Base-by-base conservation (phyloP, 1,140 invertebrate species). In the Solen grandis region DNA sequence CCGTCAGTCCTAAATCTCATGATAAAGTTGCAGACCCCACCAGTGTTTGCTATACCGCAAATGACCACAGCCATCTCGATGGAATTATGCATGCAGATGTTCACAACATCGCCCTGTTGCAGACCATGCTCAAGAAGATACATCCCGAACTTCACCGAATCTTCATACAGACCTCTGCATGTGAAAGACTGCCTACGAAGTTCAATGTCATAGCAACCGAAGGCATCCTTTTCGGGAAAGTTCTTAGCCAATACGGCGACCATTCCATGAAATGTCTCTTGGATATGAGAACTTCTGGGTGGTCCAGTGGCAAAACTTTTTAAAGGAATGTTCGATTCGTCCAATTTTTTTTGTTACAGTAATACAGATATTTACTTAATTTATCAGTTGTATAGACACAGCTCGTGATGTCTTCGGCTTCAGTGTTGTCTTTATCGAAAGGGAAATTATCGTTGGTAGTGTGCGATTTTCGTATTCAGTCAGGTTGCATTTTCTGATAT, bases 51-150 rank as follows among this genome's bases (percentile, higher is more conserved):
- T n/a, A 66, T 25, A 2, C 46, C 74, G 33, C 65, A 25, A 14
- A 41, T 55, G n/a, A 41, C 5, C 4, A 55, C 22, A 14, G 55
- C 27, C 60, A 66, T 66, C 5, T 66, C 27, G 4, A 76, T 19
- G n/a, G 60, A 76, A n/a, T 76, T 76, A 2, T 55, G 52, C 62
- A 57, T 66, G 16, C 60, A 65, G 14, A 76, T 14, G 4, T 16
- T 50, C 8, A 76, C 46, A 14, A 1, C 8, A 25, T 55, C 50
- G 0, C 74, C 74, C 27, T 65, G 60, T 65, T n/a, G 14, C 10
- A 76, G 5, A 25, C 73, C 73, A 22, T 8, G 27, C 19, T 27
- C 57, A 1, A n/a, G 27, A 10, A 69, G 41, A 50, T 52, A 69
- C 10, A 14, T 8, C 8, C 10, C 55, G 22, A 57, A 14, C 19